Evolutionary conservation across 2,888 invertebrate genomes (phyloP), one percentile per base, ranked within the genome.

Genomic region (Ophion slaviceki): DNA sequence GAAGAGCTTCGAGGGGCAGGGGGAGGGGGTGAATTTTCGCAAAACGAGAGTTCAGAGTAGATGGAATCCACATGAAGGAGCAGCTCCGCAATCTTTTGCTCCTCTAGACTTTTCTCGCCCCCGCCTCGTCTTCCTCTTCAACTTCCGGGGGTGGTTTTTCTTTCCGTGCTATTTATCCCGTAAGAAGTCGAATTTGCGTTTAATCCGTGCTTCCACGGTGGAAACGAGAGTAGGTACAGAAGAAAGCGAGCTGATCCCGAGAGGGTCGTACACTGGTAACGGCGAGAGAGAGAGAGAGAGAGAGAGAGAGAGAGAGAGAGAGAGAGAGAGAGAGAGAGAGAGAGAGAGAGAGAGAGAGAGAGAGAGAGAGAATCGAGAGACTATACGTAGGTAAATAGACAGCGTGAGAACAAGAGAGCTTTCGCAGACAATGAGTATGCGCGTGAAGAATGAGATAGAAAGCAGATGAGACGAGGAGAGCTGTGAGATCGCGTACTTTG

Each of bases 101-200:
- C 64, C n/a, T 62, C n/a, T 45, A n/a, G 66, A 61, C 62, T 76
- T 76, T 76, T 61, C 11, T 64, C 5, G 8, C 71, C 20, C 2
- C 45, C 47, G 24, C 24, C 61, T 72, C 66, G 11, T 59, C 20
- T 64, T 47, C 76, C 47, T 24, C 67, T 59, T 71, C 36, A 53
- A 64, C 61, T 76, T 71, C 40, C 62, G 45, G 40, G 59, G 61
- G 20, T 74, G 28, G 45, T 62, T 82, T 78, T 81, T 75, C 76
- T 74, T 78, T 61, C 75, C 77, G 79, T 75, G 67, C 78, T 79
- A 64, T 79, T 81, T 59, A 81, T 68, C 57, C 75, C 66, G 61
- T 81, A 53, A 86, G 77, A 77, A 78, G 84, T 81, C 67, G 84
- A 86, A 86, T 84, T 78, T 78, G 78, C 83, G 86, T 86, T 86